Conservation (phyloP, 2,797 vertebrate genomes). For the Microchirus variegatus region DNA sequence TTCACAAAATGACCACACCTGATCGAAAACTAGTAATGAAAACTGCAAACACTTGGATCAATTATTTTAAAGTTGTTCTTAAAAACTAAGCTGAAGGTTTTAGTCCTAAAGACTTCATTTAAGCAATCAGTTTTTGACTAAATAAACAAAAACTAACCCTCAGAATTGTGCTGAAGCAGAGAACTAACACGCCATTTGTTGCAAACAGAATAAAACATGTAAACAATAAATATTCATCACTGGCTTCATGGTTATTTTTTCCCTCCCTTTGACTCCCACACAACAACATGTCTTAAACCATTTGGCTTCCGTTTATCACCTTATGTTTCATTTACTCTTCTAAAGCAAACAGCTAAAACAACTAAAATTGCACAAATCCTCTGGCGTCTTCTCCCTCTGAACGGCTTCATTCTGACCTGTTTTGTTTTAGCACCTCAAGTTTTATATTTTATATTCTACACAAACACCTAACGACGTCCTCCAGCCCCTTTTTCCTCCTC, state of each 20-base stretch:
- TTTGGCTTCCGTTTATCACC: constrained; percentile 25
- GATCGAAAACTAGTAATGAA: too few species aligned
- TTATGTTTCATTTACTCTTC: constrained; percentile 13
- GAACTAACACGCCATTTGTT: constrained; percentile 18
- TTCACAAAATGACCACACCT: too few species aligned
- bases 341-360: constrained; percentile 34
- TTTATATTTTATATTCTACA: constrained; percentile 44
- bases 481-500: constrained; percentile 17
- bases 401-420: constrained; percentile 8
- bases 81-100: too few species aligned
- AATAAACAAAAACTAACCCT: background rate
- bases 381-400: constrained; percentile 15
- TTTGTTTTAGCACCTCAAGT: constrained; percentile 44
- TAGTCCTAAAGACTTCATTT: too few species aligned
- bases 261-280: constrained; percentile 1
- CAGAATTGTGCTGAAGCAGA: background rate
- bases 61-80: too few species aligned
- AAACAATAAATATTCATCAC: constrained; percentile 6
- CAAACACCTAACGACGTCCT: constrained; percentile 42
- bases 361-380: constrained; percentile 34
- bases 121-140: too few species aligned
- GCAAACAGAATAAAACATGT: constrained; percentile 45
- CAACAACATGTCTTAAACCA: constrained; percentile 16
- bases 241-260: constrained; percentile 6
- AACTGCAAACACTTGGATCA: too few species aligned